phyloP scores from a whole-genome alignment of 1,140 invertebrate species.

The Platorchestia sp. region DNA sequence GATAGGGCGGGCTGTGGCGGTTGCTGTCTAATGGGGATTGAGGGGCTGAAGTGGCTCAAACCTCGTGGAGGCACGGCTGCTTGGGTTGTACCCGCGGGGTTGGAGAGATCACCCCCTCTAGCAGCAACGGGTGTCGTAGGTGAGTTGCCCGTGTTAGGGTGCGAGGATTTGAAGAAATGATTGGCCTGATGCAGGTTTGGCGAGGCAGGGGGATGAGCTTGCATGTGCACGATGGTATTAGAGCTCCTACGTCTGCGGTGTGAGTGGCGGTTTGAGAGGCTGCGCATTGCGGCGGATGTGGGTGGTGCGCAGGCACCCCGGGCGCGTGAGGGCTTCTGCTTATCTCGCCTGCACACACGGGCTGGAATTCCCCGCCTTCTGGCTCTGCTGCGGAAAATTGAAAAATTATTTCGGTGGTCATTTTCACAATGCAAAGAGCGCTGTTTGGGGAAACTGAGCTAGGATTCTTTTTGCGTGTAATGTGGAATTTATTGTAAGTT shows the following conservation, averaged over 20 bases:
- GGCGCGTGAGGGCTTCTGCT: neutral
- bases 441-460: no score
- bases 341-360: neutral
- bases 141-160: neutral
- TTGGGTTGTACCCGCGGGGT: neutral
- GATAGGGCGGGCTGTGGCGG: neutral
- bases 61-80: neutral
- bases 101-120: neutral
- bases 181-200: neutral
- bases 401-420: neutral
- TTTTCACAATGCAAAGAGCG: no score
- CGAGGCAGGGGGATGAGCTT: neutral
- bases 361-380: neutral
- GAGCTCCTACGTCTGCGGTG: neutral
- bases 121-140: neutral
- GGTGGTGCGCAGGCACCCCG: neutral
- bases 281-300: neutral
- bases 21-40: neutral
- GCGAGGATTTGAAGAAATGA: neutral
- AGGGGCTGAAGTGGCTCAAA: conserved; percentile 5
- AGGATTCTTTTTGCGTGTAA: no score
- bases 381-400: neutral
- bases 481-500: no score
- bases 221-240: neutral
- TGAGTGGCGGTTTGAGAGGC: neutral